phyloP scores from a whole-genome alignment of 2,888 invertebrate species.

The Eilema depressum region DNA sequence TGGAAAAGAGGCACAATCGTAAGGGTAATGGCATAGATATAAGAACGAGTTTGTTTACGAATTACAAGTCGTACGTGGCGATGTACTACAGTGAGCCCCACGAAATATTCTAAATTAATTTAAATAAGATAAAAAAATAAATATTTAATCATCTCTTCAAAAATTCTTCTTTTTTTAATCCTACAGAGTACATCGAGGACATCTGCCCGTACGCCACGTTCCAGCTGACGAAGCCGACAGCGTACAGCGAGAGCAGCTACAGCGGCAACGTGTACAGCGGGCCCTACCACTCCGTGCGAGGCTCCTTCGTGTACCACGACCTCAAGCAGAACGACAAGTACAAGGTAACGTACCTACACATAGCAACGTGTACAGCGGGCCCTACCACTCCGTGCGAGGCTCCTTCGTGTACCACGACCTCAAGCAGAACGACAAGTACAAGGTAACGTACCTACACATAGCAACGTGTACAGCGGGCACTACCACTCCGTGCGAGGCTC shows the following conservation, averaged over 20 bases:
- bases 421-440: slow-evolving; percentile 92
- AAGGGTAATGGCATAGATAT: no score
- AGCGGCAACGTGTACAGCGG: slow-evolving; percentile 96
- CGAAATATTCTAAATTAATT: no score
- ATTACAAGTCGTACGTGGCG: no score
- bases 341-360: slow-evolving; percentile 83
- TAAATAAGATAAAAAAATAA: no score
- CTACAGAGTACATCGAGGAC: slow-evolving; percentile 95
- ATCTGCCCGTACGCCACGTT: slow-evolving; percentile 97
- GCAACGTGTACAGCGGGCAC: slow-evolving; percentile 94
- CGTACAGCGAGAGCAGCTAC: slow-evolving; percentile 96
- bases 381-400: slow-evolving; percentile 94
- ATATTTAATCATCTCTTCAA: not conserved
- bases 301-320: slow-evolving; percentile 96
- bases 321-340: slow-evolving; percentile 93
- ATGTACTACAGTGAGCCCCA: no score
- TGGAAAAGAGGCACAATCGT: no score
- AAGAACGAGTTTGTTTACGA: no score
- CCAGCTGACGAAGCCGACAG: slow-evolving; percentile 94
- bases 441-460: slow-evolving; percentile 77
- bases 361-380: slow-evolving; percentile 93
- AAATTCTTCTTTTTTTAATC: not conserved
- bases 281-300: slow-evolving; percentile 94
- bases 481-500: slow-evolving; percentile 95
- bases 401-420: slow-evolving; percentile 97